Base-by-base conservation (phyloP, 2,888 invertebrate species). In the Pedicia rivosa region DNA sequence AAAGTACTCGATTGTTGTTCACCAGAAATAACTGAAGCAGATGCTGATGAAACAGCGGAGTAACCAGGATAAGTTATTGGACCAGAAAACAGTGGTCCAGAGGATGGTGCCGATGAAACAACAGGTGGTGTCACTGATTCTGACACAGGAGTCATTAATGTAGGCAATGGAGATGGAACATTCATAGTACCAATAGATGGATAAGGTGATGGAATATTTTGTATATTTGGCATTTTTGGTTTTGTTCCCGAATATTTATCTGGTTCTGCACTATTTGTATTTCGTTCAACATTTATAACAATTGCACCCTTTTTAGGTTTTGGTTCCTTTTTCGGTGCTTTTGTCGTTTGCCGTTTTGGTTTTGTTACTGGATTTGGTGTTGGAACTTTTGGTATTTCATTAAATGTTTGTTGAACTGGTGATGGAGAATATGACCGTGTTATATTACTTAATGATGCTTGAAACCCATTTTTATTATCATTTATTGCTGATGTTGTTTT, bases 171-270 rank as follows among this genome's bases (percentile, higher is more conserved):
- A 8, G 24, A 10, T 24, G 24, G 24, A 10, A 24, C 32, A 32
- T n/a, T 17, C 6, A 19, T 20, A 16, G 34, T 36, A 26, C 35
- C 38, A 17, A 35, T 31, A 17, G 48, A 47, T 34, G 48, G 47
- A 42, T 45, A 47, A 22, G 48, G 47, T 12, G 35, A 26, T 10
- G 48, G 48, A 16, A 48, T 48, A 39, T 48, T 48, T 28, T 43
- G 43, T 35, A 48, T 48, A 10, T 44, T 44, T 27, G 46, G 40
- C 15, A 41, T 36, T 43, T 42, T 43, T 5, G 27, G 36, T 19
- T 17, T 35, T 14, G 24, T 14, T 25, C 6, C 20, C 8, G n/a
- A n/a, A n/a, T n/a, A n/a, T n/a, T n/a, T n/a, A n/a, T n/a, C n/a
- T n/a, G n/a, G n/a, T n/a, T n/a, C n/a, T n/a, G n/a, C n/a, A n/a